Evolutionary conservation across 1,140 invertebrate genomes (phyloP).

Genomic region (Saccostrea glomerata): DNA sequence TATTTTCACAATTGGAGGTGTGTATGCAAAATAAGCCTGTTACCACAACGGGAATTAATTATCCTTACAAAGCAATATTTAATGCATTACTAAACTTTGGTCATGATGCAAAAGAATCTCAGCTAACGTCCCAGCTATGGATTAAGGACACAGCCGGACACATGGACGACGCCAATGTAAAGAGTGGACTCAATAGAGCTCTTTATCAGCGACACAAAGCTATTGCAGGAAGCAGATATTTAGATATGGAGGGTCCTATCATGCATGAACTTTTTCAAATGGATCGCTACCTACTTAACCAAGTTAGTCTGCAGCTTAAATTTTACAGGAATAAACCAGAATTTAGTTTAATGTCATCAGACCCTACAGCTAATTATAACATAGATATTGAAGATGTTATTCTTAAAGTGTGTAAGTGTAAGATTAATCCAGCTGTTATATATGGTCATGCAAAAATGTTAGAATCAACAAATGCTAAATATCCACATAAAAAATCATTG

Average conservation of each 20-base stretch:
- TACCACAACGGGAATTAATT: too few relatives aligned
- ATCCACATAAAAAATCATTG: conserved; percentile 43
- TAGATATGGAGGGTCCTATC: conserved; percentile 51
- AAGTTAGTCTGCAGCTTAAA: conserved; percentile 31
- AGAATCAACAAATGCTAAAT: conserved; percentile 42
- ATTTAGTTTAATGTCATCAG: conserved; percentile 36
- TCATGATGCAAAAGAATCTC: too few relatives aligned
- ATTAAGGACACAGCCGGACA: neutral
- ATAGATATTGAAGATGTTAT: conserved; percentile 40
- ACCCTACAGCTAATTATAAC: neutral
- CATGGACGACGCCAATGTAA: conserved; percentile 30
- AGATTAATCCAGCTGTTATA: conserved; percentile 45
- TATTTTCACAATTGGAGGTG: too few relatives aligned
- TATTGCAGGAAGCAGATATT: neutral
- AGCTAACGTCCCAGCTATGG: too few relatives aligned
- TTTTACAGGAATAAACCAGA: neutral
- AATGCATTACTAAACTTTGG: too few relatives aligned
- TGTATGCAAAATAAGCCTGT: too few relatives aligned
- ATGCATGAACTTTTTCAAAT: conserved; percentile 54
- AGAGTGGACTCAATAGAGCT: neutral
- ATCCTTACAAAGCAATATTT: too few relatives aligned
- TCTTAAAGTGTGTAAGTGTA: conserved; percentile 39
- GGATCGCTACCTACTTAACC: conserved; percentile 46
- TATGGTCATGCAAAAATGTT: conserved; percentile 43
- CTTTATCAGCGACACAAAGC: neutral